phyloP scores from a whole-genome alignment of 2,113 vertebrate genomes.

The Castor canadensis region DNA sequence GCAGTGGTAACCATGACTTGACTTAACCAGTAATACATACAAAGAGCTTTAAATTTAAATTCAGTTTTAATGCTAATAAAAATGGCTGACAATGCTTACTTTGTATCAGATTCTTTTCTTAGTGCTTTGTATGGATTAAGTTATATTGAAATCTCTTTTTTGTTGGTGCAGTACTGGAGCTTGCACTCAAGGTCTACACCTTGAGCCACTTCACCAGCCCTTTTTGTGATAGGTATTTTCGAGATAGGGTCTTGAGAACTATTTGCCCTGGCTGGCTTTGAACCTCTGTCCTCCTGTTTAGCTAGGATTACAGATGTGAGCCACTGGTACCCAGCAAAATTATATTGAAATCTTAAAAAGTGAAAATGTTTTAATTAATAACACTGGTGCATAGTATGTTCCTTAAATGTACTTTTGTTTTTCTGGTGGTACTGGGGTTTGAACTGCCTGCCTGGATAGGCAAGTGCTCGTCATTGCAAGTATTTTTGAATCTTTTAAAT shows the following conservation, averaged over 20 bases:
- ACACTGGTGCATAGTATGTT: not conserved
- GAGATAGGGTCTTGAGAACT: no score
- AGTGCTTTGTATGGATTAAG: not conserved
- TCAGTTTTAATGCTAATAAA: not conserved
- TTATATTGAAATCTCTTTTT: not conserved
- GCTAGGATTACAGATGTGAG: no score
- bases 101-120: not conserved
- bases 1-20: not conserved
- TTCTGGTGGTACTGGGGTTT: no score
- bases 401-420: not conserved
- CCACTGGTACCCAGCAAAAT: no score
- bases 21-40: not conserved
- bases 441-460: no score
- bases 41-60: slow-evolving; percentile 10
- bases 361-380: not conserved
- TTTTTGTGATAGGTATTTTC: no score
- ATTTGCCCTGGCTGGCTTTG: no score
- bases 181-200: no score
- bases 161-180: no score
- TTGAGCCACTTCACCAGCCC: no score
- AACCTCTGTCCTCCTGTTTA: no score
- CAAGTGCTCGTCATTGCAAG: not conserved
- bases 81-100: not conserved
- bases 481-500: slow-evolving; percentile 1
- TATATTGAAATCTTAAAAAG: not conserved